Conservation (phyloP, 2,888 invertebrate species). For the Drosophila anomalipes region DNA sequence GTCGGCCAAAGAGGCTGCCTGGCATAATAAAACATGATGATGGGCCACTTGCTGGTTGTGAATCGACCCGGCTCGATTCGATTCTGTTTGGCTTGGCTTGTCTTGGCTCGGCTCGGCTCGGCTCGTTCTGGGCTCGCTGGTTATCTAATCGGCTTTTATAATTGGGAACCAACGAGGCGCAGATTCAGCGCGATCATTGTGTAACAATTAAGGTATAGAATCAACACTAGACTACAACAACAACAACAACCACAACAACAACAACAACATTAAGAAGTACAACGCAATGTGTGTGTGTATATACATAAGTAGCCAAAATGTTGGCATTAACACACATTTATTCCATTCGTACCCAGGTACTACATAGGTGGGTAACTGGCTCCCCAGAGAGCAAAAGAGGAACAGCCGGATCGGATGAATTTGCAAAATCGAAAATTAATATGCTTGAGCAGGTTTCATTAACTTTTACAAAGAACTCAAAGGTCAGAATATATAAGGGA, state of each 20-base stretch:
- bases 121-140: slow-evolving; percentile 62
- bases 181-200: slow-evolving; percentile 80
- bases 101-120: slow-evolving; percentile 1
- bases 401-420: slow-evolving; percentile 38
- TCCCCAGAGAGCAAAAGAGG: slow-evolving; percentile 35
- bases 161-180: slow-evolving; percentile 71
- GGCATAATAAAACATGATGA: slow-evolving; percentile 77
- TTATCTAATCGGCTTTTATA: slow-evolving; percentile 80
- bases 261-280: slow-evolving; percentile 5
- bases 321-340: slow-evolving; percentile 2
- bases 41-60: slow-evolving; percentile 62
- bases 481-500: background rate
- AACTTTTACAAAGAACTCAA: background rate
- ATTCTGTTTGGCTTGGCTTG: slow-evolving; percentile 3
- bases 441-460: slow-evolving; percentile 37
- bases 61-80: slow-evolving; percentile 15
- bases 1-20: slow-evolving; percentile 33
- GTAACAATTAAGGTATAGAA: slow-evolving; percentile 77
- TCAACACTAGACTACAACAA: slow-evolving; percentile 58
- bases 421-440: slow-evolving; percentile 49
- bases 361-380: slow-evolving; percentile 10
- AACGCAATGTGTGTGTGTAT: slow-evolving; percentile 7
- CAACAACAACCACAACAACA: slow-evolving; percentile 28
- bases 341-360: background rate
- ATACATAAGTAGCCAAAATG: slow-evolving; percentile 25